A percentile compares a stretch with the other conserved stretches of the same genome.
phyloP scores from a whole-genome alignment of 1,140 invertebrate genomes.

The Carposina sasakii region DNA sequence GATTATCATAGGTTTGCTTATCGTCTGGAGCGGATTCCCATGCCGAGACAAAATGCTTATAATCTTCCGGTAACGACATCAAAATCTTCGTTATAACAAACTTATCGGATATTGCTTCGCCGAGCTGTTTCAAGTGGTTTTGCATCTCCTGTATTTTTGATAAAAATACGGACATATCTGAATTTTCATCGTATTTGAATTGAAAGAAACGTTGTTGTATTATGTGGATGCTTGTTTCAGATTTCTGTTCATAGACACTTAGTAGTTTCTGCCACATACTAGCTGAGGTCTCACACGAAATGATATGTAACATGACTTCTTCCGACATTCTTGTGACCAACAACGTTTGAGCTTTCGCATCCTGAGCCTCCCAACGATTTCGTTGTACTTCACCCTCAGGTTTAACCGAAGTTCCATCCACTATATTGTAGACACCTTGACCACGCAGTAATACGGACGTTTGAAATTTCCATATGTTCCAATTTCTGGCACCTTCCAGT shows the following conservation, averaged over 20 bases:
- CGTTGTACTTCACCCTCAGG: too few species aligned
- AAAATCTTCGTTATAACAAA: constrained; percentile 40
- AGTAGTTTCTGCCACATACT: background rate
- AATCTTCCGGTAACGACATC: constrained; percentile 34
- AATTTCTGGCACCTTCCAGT: too few species aligned
- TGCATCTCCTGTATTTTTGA: constrained; percentile 31
- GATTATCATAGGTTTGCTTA: constrained; percentile 35
- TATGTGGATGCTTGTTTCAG: background rate
- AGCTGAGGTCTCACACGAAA: too few species aligned
- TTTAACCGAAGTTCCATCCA: too few species aligned
- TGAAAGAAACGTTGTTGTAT: constrained; percentile 1
- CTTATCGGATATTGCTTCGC: constrained; percentile 29
- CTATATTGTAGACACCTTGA: too few species aligned
- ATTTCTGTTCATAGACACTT: background rate
- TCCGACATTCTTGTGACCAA: too few species aligned
- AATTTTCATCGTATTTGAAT: background rate
- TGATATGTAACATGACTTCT: too few species aligned
- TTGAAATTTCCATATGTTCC: too few species aligned
- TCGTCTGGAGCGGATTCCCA: constrained; percentile 33
- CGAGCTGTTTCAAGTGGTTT: constrained; percentile 29
- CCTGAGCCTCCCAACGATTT: too few species aligned
- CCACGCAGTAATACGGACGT: too few species aligned
- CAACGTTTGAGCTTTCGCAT: too few species aligned
- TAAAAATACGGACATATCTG: constrained; percentile 21
- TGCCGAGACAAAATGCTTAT: constrained; percentile 24